Percentiles rank a stretch among this genome's conserved stretches.
Evolutionary conservation across 2,888 invertebrate species (phyloP).

Genomic region (Oligia fasciuncula): DNA sequence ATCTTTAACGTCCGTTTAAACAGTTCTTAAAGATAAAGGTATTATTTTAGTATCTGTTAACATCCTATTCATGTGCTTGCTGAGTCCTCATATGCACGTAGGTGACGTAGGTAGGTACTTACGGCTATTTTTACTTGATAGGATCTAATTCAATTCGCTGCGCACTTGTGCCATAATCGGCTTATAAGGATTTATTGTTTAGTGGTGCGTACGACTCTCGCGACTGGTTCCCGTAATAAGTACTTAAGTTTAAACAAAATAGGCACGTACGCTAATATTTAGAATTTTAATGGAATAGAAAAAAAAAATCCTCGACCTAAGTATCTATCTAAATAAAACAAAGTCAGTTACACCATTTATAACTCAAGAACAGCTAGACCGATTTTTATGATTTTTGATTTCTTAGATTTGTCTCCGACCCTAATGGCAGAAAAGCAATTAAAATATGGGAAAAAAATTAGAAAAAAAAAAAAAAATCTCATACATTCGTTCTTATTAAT

Average conservation of each 20-base stretch:
- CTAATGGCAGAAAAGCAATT: too few relatives aligned
- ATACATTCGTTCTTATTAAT: too few relatives aligned
- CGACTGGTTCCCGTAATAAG: neutral
- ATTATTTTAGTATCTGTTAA: constrained; percentile 28
- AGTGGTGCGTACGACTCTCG: constrained; percentile 16
- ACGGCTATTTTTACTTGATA: constrained; percentile 50
- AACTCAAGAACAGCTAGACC: too few relatives aligned
- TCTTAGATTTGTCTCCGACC: too few relatives aligned
- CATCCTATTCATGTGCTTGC: constrained; percentile 18
- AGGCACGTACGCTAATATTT: constrained; percentile 4
- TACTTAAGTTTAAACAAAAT: constrained; percentile 4
- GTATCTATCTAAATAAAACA: neutral
- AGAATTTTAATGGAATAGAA: neutral
- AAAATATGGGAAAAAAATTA: too few relatives aligned
- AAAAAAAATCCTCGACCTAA: neutral
- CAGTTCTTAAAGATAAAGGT: constrained; percentile 39
- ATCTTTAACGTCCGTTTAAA: constrained; percentile 34
- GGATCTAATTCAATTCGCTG: constrained; percentile 54
- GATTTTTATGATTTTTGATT: too few relatives aligned
- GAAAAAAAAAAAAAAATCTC: too few relatives aligned
- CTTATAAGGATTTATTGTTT: constrained; percentile 48
- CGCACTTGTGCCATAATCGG: constrained; percentile 56
- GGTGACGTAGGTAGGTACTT: neutral
- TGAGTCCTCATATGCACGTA: constrained; percentile 12
- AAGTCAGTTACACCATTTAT: too few relatives aligned